These are phyloP conservation scores for Crossocerus cetratus DNA, from an alignment of 2,888 invertebrate species.

Conservation along the genomic window DNA sequence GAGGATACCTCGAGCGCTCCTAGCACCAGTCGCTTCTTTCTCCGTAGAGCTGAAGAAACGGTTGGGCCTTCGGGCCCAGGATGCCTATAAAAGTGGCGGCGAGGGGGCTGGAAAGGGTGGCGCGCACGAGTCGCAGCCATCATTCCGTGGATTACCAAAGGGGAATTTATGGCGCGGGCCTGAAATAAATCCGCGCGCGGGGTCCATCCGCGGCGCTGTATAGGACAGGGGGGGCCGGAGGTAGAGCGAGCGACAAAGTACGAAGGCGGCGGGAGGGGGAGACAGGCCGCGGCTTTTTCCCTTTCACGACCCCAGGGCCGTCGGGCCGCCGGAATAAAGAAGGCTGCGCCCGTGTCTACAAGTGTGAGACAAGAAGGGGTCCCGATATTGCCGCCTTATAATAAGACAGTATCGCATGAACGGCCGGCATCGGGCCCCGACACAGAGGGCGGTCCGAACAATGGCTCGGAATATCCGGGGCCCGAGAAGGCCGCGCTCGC, in stretches of 20 bases:
- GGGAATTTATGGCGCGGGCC: conserved; percentile 38
- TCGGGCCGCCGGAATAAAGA: conserved; percentile 47
- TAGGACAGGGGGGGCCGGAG: too few relatives aligned
- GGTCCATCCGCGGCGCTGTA: neutral
- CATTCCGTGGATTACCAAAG: conserved; percentile 29
- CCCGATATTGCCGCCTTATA: conserved; percentile 71
- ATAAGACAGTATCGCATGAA: conserved; percentile 73
- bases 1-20: too few relatives aligned
- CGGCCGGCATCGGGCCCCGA: conserved; percentile 59
- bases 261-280: neutral
- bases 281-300: conserved; percentile 24
- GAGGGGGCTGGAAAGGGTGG: neutral
- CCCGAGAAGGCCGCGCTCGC: conserved; percentile 16
- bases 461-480: conserved; percentile 61
- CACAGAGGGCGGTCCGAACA: conserved; percentile 69
- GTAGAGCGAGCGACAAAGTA: too few relatives aligned
- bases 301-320: conserved; percentile 18
- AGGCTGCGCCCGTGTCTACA: conserved; percentile 60
- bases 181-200: conserved; percentile 30
- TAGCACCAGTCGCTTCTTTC: neutral
- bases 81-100: neutral
- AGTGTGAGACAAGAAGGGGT: conserved; percentile 66
- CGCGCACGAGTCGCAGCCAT: neutral
- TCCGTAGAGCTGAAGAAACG: neutral
- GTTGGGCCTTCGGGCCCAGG: too few relatives aligned